These are phyloP conservation scores for Aviceda subcristata DNA, from an alignment of 2,113 vertebrate genomes.

Conservation along the genomic window DNA sequence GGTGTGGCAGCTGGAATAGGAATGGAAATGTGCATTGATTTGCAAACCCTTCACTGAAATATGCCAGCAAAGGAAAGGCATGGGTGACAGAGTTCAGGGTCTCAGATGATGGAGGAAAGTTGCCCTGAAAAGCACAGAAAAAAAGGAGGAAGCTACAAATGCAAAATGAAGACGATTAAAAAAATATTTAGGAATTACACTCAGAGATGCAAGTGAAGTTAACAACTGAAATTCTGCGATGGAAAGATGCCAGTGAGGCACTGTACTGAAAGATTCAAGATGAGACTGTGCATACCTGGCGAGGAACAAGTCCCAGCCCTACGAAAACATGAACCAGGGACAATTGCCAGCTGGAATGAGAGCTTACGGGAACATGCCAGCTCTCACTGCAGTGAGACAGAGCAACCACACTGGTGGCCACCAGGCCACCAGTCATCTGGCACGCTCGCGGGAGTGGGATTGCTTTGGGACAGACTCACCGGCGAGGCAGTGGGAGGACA, in stretches of 20 bases:
- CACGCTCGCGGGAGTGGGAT: accelerated
- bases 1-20: neutral
- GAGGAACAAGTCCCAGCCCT: neutral
- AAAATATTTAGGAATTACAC: neutral
- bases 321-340: accelerated
- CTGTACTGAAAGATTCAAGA: neutral
- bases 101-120: neutral
- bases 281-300: accelerated
- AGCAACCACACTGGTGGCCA: neutral
- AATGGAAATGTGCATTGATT: neutral
- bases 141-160: neutral
- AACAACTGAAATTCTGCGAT: neutral
- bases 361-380: neutral
- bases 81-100: neutral
- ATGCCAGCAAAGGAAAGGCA: neutral
- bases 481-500: neutral
- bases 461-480: neutral
- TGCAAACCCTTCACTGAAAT: neutral
- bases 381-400: neutral
- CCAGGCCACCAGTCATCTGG: neutral
- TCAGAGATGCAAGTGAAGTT: neutral
- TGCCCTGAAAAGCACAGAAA: neutral
- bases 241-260: neutral
- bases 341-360: accelerated
- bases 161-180: neutral